phyloP scores from a whole-genome alignment of 2,797 vertebrate species.

The Spinus pinus region DNA sequence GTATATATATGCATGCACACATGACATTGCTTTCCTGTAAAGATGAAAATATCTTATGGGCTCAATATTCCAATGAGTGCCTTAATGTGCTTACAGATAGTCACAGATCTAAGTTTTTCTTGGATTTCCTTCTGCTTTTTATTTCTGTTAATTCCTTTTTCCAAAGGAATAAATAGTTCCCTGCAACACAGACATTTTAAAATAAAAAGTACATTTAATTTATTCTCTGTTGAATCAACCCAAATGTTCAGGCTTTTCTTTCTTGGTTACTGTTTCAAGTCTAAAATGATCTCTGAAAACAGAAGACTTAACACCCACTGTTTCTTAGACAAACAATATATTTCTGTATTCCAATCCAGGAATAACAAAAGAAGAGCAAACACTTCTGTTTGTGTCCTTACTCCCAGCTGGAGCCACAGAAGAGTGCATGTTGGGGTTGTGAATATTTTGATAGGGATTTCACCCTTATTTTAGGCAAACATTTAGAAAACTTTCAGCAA shows the following conservation, averaged over 20 bases:
- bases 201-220: not conserved
- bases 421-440: not conserved
- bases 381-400: not conserved
- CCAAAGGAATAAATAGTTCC: not conserved
- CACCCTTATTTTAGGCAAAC: not conserved
- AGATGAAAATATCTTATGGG: not conserved
- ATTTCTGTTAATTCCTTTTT: not conserved
- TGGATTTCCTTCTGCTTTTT: not conserved
- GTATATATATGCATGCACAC: not conserved
- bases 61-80: not conserved
- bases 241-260: not conserved
- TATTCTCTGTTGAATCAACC: not conserved
- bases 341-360: not conserved
- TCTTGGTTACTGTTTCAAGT: slow-evolving; percentile 5
- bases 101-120: not conserved
- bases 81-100: not conserved
- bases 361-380: not conserved
- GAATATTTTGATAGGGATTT: not conserved
- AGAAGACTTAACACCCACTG: not conserved
- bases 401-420: not conserved
- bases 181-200: not conserved
- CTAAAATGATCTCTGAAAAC: slow-evolving; percentile 1
- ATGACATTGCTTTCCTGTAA: not conserved
- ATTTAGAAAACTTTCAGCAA: not conserved
- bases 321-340: not conserved